phyloP scores from a whole-genome alignment of 2,113 vertebrate species.

The Hydrolagus affinis region DNA sequence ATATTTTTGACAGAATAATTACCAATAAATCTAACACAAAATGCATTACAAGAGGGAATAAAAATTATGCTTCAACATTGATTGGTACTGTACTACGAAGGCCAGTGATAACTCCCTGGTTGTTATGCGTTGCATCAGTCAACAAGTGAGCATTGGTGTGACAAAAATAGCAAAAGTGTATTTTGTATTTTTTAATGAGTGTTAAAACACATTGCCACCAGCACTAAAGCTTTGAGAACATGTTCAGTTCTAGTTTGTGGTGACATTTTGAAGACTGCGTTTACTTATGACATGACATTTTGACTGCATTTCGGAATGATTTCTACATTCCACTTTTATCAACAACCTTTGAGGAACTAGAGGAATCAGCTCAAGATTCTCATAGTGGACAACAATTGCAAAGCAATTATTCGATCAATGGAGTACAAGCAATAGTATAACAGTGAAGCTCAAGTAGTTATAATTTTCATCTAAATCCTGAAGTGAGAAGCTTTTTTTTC shows the following conservation, averaged over 20 bases:
- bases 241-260: background rate
- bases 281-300: background rate
- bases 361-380: too few relatives aligned
- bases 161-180: background rate
- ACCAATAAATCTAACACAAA: too few relatives aligned
- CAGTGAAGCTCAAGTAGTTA: background rate
- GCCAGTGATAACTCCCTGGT: background rate
- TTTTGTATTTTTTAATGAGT: background rate
- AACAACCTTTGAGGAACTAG: background rate
- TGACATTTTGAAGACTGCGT: background rate
- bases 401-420: background rate
- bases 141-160: background rate
- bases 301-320: background rate
- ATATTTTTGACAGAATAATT: too few relatives aligned
- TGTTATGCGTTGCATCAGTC: background rate
- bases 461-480: background rate
- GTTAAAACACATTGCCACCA: background rate
- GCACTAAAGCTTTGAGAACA: background rate
- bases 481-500: background rate
- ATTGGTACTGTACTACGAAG: too few relatives aligned
- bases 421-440: background rate
- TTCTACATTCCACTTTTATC: background rate
- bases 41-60: too few relatives aligned
- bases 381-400: background rate
- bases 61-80: too few relatives aligned